These are phyloP conservation scores for Heterodera filipjevi DNA, from an alignment of 2,888 invertebrate genomes.

Conservation along the genomic window DNA sequence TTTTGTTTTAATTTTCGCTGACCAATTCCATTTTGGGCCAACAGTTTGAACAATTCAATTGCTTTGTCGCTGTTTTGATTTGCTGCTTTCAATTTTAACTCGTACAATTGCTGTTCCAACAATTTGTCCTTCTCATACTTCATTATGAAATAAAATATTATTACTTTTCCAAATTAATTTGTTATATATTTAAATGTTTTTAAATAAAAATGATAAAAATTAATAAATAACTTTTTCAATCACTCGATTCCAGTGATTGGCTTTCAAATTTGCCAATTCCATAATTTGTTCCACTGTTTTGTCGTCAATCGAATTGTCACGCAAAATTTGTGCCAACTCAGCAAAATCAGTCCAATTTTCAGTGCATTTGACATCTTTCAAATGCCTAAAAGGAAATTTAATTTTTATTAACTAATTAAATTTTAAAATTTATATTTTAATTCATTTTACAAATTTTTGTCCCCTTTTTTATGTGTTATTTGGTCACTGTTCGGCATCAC, in stretches of 20 bases:
- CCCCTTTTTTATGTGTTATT: not conserved
- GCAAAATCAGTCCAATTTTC: not conserved
- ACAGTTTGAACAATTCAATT: constrained; percentile 20
- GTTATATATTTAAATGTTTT: not conserved
- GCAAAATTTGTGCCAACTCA: not conserved
- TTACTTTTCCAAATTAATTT: not conserved
- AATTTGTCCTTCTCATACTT: constrained; percentile 29
- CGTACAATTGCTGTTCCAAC: constrained; percentile 14
- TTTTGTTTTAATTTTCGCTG: too few relatives aligned
- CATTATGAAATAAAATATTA: not conserved
- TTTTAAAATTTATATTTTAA: not conserved
- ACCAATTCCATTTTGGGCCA: constrained; percentile 29
- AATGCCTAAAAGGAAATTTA: not conserved
- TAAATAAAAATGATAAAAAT: not conserved
- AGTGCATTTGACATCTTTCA: not conserved
- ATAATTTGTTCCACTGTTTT: not conserved
- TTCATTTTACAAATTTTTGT: not conserved
- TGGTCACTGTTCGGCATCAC: not conserved
- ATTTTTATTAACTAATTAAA: not conserved
- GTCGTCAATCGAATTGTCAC: not conserved
- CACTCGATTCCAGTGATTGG: constrained; percentile 10
- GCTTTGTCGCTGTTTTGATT: constrained; percentile 23
- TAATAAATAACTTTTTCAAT: constrained; percentile 20
- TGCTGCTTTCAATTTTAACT: constrained; percentile 21
- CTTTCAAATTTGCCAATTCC: not conserved